Percentiles rank a stretch among this genome's conserved stretches.
phyloP scores from a whole-genome alignment of 92 coral and sea anemone species.

The Metridium senile region DNA sequence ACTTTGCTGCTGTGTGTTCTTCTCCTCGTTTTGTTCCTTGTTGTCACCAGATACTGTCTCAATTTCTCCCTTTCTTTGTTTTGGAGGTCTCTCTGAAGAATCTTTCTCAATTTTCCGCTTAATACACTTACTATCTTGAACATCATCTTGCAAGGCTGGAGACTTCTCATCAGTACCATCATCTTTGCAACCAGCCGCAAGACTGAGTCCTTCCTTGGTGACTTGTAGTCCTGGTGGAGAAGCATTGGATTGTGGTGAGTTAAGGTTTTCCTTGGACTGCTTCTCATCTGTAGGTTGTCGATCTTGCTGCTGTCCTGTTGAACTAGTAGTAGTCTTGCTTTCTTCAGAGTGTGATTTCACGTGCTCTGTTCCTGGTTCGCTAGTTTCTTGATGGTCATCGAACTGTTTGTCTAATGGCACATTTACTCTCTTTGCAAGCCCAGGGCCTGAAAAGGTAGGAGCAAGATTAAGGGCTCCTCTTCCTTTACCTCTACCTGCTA shows the following conservation, averaged over 20 bases:
- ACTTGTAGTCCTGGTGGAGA: constrained; percentile 34
- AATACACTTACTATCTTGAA: background rate
- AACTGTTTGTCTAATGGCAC: background rate
- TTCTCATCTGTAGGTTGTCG: no score
- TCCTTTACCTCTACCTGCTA: constrained; percentile 25
- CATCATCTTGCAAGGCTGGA: background rate
- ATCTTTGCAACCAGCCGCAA: background rate
- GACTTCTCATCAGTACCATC: background rate
- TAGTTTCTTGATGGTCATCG: background rate
- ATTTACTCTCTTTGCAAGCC: background rate
- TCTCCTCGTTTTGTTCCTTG: background rate
- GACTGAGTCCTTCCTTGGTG: constrained; percentile 25
- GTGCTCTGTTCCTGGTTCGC: background rate
- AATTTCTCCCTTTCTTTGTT: background rate
- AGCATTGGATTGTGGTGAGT: background rate
- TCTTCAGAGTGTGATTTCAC: no score
- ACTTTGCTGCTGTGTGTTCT: background rate
- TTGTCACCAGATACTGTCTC: background rate
- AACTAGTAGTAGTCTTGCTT: background rate
- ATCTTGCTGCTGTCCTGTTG: background rate
- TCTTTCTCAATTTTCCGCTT: constrained; percentile 2
- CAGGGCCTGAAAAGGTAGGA: background rate
- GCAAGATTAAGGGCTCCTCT: constrained; percentile 13
- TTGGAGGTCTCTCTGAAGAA: background rate
- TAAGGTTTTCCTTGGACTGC: no score